Evolutionary conservation across 2,797 vertebrate species (phyloP).

Genomic region (Cynopterus sphinx): DNA sequence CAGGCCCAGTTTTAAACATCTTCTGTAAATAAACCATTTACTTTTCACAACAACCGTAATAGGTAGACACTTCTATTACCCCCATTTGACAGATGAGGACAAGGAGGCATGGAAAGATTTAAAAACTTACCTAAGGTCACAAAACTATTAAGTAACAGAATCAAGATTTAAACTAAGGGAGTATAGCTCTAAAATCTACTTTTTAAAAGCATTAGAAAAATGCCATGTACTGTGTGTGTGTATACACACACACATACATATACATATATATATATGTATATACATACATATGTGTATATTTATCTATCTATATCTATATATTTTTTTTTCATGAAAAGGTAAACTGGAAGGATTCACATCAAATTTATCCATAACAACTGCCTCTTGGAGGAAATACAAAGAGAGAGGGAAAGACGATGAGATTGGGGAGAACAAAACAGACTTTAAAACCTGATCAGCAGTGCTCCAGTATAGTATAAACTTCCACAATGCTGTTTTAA

Average conservation of each 20-base stretch:
- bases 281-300: no score
- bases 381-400: not conserved
- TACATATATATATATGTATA: no score
- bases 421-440: not conserved
- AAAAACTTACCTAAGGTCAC: not conserved
- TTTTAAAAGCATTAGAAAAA: not conserved
- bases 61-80: not conserved
- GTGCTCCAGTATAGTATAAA: not conserved
- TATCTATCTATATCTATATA: no score
- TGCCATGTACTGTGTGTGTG: not conserved
- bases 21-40: slow-evolving; percentile 13
- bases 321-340: slow-evolving; percentile 34
- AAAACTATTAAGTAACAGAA: slow-evolving; percentile 27
- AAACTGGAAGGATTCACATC: not conserved
- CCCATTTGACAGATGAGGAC: not conserved
- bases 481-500: not conserved
- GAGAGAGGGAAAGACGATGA: not conserved
- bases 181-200: not conserved
- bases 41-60: slow-evolving; percentile 28
- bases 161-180: slow-evolving; percentile 30
- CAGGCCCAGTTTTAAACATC: not conserved
- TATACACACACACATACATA: no score
- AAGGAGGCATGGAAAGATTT: not conserved
- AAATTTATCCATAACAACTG: not conserved
- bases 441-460: not conserved